Conservation (phyloP, 2,113 vertebrate genomes). For the Jaculus jaculus region DNA sequence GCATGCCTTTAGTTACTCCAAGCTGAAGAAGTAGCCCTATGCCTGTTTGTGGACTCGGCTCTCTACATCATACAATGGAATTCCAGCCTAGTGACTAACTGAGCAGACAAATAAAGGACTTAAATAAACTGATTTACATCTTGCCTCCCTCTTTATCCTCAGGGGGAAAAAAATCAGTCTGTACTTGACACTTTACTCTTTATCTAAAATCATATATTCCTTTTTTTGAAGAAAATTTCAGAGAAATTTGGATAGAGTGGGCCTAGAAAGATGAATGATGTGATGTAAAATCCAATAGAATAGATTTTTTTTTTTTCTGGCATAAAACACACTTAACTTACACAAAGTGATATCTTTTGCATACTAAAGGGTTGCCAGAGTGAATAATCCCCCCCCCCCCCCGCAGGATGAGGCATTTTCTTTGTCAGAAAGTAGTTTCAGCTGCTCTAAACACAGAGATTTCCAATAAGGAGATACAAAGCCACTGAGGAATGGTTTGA, state of each 20-base stretch:
- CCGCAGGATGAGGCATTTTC: background rate
- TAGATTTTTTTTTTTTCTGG: background rate
- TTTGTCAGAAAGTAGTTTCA: background rate
- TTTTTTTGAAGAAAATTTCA: background rate
- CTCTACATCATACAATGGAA: background rate
- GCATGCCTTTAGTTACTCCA: background rate
- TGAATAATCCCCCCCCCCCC: background rate
- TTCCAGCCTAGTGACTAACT: background rate
- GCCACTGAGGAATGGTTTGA: rapidly evolving
- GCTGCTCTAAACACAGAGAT: background rate
- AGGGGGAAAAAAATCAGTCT: background rate
- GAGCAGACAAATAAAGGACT: background rate
- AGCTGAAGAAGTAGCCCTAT: background rate
- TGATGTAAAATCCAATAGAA: background rate
- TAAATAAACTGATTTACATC: conserved; percentile 16
- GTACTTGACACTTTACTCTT: background rate
- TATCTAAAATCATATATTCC: background rate
- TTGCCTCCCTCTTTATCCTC: background rate
- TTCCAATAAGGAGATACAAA: background rate
- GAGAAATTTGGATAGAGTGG: background rate
- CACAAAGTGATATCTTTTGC: background rate
- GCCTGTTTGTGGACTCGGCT: background rate
- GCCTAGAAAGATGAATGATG: background rate
- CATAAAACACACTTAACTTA: background rate
- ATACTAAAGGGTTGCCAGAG: background rate